Conservation (phyloP, 2,797 vertebrate genomes). For the Neomorphus geoffroyi region DNA sequence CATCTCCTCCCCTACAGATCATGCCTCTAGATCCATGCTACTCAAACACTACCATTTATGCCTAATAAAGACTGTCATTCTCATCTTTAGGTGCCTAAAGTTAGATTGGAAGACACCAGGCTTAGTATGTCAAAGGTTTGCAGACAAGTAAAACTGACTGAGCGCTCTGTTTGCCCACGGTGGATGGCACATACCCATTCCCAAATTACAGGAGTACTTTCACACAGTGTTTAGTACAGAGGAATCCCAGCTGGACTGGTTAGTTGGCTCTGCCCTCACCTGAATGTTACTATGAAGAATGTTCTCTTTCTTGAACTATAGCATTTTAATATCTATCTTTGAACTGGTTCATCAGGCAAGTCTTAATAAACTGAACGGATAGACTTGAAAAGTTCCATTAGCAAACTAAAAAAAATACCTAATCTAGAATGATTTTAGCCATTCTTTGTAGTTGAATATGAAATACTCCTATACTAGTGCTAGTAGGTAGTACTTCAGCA, state of each 20-base stretch:
- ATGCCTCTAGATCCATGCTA: background rate
- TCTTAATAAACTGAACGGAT: background rate
- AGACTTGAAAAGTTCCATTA: background rate
- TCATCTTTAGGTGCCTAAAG: background rate
- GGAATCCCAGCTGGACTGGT: background rate
- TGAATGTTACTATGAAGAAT: background rate
- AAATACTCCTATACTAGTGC: background rate
- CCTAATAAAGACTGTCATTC: background rate
- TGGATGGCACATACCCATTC: background rate
- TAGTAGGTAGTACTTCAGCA: background rate
- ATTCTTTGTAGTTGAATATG: background rate
- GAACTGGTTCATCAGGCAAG: background rate
- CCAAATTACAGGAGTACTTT: background rate
- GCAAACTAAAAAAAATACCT: background rate
- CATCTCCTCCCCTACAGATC: rapidly evolving
- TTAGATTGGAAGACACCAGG: background rate
- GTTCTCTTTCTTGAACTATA: background rate
- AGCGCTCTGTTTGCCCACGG: background rate
- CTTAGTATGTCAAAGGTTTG: background rate
- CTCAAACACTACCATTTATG: rapidly evolving
- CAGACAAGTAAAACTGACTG: background rate
- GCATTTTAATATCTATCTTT: background rate
- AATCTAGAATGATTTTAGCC: background rate
- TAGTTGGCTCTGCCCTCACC: background rate
- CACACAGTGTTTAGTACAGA: background rate